Evolutionary conservation across 2,113 vertebrate species (phyloP).

Genomic region (Hippocampus abdominalis): DNA sequence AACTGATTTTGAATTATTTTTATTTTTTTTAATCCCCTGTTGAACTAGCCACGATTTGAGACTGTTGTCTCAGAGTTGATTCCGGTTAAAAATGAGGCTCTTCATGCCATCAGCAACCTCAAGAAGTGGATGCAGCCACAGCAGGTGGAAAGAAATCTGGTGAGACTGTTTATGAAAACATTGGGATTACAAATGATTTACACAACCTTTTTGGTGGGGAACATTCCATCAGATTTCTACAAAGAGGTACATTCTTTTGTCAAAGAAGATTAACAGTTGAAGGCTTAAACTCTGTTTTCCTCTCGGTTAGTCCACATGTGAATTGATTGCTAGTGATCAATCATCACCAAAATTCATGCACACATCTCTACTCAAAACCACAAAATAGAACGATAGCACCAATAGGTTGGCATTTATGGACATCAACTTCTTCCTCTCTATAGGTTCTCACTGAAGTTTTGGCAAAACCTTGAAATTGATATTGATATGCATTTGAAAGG

Average conservation of each 20-base stretch:
- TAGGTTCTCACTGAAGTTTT: too few species aligned
- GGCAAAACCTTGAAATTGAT: too few species aligned
- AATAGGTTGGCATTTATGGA: too few species aligned
- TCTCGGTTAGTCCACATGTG: slow-evolving; percentile 9
- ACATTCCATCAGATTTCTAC: slow-evolving; percentile 34
- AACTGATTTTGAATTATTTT: neutral
- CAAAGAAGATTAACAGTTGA: slow-evolving; percentile 62
- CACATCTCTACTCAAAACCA: too few species aligned
- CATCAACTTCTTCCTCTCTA: too few species aligned
- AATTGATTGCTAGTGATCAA: too few species aligned
- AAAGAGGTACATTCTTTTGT: slow-evolving; percentile 52
- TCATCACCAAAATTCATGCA: too few species aligned
- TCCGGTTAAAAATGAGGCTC: slow-evolving; percentile 70
- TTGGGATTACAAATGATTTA: slow-evolving; percentile 28
- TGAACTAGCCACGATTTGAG: slow-evolving; percentile 71
- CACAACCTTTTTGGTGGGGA: slow-evolving; percentile 14
- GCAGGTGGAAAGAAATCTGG: slow-evolving; percentile 68
- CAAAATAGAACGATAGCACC: too few species aligned
- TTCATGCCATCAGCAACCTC: slow-evolving; percentile 70
- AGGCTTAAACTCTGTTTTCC: slow-evolving; percentile 9
- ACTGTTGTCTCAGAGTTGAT: slow-evolving; percentile 70
- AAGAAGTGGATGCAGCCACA: slow-evolving; percentile 74
- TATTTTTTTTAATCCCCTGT: neutral
- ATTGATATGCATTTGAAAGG: too few species aligned
- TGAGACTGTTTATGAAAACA: slow-evolving; percentile 35